Percentiles rank a stretch among this genome's conserved stretches.
Conservation (phyloP, 2,797 vertebrate genomes). For the Streptopelia turtur region DNA sequence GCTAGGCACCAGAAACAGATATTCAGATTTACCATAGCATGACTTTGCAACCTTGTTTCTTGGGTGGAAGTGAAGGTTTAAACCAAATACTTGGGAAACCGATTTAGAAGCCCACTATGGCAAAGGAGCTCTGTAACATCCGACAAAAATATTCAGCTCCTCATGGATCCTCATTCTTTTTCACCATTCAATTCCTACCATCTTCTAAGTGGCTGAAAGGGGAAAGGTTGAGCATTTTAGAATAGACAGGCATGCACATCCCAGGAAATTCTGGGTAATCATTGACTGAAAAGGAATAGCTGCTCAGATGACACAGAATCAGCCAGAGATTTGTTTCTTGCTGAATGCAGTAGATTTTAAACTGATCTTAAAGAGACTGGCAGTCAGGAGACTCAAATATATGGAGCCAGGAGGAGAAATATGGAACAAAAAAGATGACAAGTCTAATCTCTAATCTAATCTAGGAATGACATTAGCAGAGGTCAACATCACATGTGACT, state of each 20-base stretch:
- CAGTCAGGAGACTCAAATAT: neutral
- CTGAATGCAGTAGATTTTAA: neutral
- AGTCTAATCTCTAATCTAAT: constrained; percentile 4
- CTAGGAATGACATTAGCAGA: neutral
- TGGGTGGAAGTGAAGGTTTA: neutral
- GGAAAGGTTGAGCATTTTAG: neutral
- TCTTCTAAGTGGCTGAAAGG: neutral
- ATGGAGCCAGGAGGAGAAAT: neutral
- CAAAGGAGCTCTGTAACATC: neutral
- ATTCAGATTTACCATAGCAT: neutral
- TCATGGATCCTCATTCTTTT: neutral
- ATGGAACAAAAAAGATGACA: neutral
- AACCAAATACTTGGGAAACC: neutral
- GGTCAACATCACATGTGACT: neutral
- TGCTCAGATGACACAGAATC: neutral
- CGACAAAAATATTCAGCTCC: neutral
- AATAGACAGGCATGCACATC: neutral
- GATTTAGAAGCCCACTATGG: neutral
- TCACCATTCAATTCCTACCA: neutral
- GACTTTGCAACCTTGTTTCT: neutral
- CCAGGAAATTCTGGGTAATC: neutral
- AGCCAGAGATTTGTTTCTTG: neutral
- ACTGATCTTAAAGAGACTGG: neutral
- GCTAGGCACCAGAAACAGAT: neutral
- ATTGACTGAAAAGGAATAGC: neutral